Evolutionary conservation across 2,888 invertebrate species (phyloP).

Genomic region (Elmis aenea): DNA sequence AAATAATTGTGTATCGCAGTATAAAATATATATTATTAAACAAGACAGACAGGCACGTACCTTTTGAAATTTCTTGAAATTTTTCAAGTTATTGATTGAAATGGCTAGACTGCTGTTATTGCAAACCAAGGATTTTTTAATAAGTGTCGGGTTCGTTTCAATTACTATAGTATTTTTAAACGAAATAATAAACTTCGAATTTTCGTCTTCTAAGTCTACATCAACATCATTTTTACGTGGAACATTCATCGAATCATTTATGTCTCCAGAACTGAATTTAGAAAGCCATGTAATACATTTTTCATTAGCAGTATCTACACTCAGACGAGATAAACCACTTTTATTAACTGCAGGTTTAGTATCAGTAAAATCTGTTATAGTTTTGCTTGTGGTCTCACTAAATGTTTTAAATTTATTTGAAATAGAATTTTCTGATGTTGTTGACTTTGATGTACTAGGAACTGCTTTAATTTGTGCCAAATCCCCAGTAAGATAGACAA

Average conservation of each 20-base stretch:
- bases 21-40: no score
- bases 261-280: constrained; percentile 1
- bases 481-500: no score
- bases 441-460: not conserved
- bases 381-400: no score
- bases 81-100: constrained; percentile 1
- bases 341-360: no score
- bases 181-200: constrained; percentile 24
- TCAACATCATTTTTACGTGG: constrained; percentile 4
- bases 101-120: constrained; percentile 4
- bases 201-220: constrained; percentile 21
- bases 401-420: not conserved
- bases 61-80: constrained; percentile 27
- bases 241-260: no score
- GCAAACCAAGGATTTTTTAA: constrained; percentile 1
- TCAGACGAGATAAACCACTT: no score
- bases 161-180: constrained; percentile 30
- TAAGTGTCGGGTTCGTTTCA: constrained; percentile 18
- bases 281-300: constrained; percentile 13
- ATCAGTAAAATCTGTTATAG: no score
- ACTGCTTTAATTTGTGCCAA: no score
- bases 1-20: no score
- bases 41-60: constrained; percentile 17
- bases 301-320: constrained; percentile 10
- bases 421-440: not conserved